phyloP scores from a whole-genome alignment of 2,797 vertebrate species.

The Sebastes ruberrimus region DNA sequence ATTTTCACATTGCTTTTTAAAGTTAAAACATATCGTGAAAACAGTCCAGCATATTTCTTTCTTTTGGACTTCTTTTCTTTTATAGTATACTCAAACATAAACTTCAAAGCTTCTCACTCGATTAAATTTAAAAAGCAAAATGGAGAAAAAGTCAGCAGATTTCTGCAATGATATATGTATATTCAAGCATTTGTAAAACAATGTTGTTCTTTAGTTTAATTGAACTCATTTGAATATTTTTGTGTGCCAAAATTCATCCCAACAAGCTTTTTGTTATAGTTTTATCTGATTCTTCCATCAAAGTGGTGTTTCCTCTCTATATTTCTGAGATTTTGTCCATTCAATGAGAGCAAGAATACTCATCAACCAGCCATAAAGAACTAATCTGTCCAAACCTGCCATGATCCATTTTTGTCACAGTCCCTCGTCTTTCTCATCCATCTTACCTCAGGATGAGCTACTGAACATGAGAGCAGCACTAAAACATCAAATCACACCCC shows the following conservation, averaged over 20 bases:
- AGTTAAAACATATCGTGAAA: background rate
- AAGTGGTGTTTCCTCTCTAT: background rate
- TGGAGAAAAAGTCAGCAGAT: background rate
- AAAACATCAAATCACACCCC: background rate
- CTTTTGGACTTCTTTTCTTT: background rate
- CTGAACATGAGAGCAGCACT: background rate
- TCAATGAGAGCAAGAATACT: background rate
- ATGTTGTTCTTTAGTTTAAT: background rate
- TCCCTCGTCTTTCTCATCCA: background rate
- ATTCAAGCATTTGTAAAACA: background rate
- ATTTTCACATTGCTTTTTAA: background rate
- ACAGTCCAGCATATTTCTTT: background rate
- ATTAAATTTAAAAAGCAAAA: background rate
- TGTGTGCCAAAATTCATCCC: background rate
- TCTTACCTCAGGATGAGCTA: background rate
- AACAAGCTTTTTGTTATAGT: background rate
- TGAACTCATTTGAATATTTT: background rate
- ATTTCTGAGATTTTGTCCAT: background rate
- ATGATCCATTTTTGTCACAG: background rate
- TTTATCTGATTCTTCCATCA: background rate
- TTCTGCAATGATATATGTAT: background rate
- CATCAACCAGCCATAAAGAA: background rate
- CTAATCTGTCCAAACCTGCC: slow-evolving; percentile 1
- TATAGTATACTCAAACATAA: background rate
- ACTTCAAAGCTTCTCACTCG: background rate